Evolutionary conservation across 2,797 vertebrate genomes (phyloP).

Genomic region (Tragopan temminckii): DNA sequence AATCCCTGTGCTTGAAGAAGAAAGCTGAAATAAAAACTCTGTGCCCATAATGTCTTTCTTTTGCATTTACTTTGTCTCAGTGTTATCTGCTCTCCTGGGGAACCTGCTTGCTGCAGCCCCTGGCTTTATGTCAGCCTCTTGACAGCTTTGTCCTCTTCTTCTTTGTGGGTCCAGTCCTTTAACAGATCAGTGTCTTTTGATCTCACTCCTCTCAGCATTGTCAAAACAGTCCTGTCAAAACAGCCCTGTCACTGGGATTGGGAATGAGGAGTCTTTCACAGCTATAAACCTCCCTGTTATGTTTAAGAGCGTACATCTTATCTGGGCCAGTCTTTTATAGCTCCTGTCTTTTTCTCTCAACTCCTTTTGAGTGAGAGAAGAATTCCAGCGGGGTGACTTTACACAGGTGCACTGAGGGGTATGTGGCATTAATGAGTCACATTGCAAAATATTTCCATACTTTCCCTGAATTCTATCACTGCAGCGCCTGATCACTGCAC

Average conservation of each 20-base stretch:
- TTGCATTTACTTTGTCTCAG: not conserved
- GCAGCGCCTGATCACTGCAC: not conserved
- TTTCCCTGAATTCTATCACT: not conserved
- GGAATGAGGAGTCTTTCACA: not conserved
- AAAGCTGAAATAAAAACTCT: not conserved
- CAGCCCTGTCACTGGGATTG: not conserved
- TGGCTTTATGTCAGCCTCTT: not conserved
- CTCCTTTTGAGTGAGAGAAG: not conserved
- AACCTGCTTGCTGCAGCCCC: constrained; percentile 1
- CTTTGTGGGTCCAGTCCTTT: constrained; percentile 26
- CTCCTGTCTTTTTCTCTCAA: not conserved
- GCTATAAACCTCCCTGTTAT: not conserved
- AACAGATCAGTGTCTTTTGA: constrained; percentile 47
- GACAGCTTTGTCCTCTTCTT: constrained; percentile 38
- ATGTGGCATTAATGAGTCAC: not conserved
- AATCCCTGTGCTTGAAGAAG: not conserved
- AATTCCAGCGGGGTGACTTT: constrained; percentile 29
- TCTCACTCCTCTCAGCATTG: constrained; percentile 1
- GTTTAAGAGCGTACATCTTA: not conserved
- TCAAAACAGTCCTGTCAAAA: constrained; percentile 59
- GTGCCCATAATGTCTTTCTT: not conserved
- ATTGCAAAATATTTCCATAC: constrained; percentile 6
- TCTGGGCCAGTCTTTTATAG: not conserved
- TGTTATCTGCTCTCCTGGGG: constrained; percentile 14
- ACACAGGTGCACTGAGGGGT: not conserved